Percentiles rank a stretch among this genome's conserved stretches.
Conservation (phyloP, 2,797 vertebrate genomes). For the Myotis daubentonii region DNA sequence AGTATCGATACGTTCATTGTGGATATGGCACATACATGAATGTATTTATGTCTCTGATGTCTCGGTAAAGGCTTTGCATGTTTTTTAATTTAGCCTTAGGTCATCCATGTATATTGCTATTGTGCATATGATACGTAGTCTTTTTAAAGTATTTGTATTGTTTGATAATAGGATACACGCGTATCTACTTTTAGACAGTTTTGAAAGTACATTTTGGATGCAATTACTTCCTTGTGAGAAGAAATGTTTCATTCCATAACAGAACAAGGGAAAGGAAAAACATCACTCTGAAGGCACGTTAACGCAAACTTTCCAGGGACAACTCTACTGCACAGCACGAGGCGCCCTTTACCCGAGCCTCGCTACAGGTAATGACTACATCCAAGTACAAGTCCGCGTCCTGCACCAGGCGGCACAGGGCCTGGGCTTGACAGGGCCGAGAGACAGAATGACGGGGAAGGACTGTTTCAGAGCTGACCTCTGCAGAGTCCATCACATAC, state of each 20-base stretch:
- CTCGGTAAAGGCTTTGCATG: background rate
- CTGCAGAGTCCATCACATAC: background rate
- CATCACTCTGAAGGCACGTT: background rate
- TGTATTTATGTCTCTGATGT: background rate
- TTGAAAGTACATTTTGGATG: background rate
- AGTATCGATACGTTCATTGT: background rate
- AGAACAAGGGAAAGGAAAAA: conserved; percentile 31
- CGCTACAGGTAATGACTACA: background rate
- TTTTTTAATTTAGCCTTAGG: background rate
- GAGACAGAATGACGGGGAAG: background rate
- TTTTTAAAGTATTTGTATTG: background rate
- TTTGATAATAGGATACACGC: background rate
- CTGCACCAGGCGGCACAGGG: background rate
- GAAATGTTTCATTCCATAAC: background rate
- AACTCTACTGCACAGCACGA: background rate
- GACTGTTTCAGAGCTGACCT: background rate
- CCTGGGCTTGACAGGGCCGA: background rate
- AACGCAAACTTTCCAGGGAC: background rate
- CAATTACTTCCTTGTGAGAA: background rate
- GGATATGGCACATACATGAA: background rate
- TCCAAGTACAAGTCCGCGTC: background rate
- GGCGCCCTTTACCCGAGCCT: background rate
- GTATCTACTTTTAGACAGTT: background rate
- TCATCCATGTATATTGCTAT: background rate
- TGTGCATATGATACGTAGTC: background rate